phyloP scores from a whole-genome alignment of 1,140 invertebrate genomes.

The Camponotus vicinus region DNA sequence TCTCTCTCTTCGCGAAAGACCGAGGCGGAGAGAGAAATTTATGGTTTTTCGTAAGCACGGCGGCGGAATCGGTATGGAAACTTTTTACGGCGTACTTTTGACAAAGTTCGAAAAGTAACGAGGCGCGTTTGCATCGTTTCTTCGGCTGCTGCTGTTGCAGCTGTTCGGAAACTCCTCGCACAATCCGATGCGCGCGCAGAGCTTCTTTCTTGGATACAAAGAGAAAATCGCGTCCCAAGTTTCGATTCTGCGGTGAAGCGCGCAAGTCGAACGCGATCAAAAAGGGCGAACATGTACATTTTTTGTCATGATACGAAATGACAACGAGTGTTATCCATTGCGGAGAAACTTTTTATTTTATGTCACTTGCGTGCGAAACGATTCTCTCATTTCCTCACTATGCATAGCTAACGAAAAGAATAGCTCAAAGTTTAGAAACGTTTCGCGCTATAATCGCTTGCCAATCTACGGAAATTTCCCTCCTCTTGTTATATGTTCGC shows the following conservation, averaged over 20 bases:
- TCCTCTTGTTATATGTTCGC: not conserved
- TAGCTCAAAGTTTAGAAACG: constrained; percentile 47
- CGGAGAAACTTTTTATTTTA: constrained; percentile 73
- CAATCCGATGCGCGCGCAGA: not conserved
- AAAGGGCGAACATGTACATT: not conserved
- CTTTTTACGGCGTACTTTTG: constrained; percentile 63
- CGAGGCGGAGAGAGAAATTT: constrained; percentile 8
- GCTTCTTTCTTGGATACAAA: not conserved
- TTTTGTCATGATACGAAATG: constrained; percentile 10
- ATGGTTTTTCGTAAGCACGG: constrained; percentile 37
- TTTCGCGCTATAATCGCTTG: not conserved
- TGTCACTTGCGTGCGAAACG: constrained; percentile 73
- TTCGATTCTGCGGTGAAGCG: constrained; percentile 7
- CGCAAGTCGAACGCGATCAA: constrained; percentile 33
- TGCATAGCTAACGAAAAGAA: not conserved
- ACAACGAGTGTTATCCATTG: constrained; percentile 60
- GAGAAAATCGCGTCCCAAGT: constrained; percentile 45
- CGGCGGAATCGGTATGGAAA: constrained; percentile 40
- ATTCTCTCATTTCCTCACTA: constrained; percentile 12
- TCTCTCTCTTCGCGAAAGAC: not conserved
- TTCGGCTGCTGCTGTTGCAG: constrained; percentile 9
- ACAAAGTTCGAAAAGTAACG: constrained; percentile 67
- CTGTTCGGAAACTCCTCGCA: constrained; percentile 20
- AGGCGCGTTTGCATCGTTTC: constrained; percentile 54
- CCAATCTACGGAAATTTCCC: constrained; percentile 14